Evolutionary conservation across 2,888 invertebrate species (phyloP), one percentile per base, ranked within the genome.

Genomic region (Chloroclysta siterata): DNA sequence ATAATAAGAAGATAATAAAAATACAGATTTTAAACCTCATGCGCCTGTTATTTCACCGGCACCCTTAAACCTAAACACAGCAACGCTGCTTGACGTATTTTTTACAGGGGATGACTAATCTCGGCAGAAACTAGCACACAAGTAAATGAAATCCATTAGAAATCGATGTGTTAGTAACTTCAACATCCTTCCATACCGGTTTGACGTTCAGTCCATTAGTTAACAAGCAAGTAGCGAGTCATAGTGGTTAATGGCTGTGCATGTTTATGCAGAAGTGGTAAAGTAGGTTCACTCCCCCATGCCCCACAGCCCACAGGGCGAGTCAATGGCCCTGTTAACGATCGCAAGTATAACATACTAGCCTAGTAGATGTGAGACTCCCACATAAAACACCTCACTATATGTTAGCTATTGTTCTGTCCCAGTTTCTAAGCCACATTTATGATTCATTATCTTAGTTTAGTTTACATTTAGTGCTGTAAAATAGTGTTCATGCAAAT

Each of bases 261-360:
- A 68, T 71, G 74, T 68, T 72, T 74, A 71, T 75, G 76, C 72
- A 78, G 75, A 79, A 77, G 77, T 76, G 83, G 80, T 77, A 76
- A 80, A 82, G 78, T 80, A 75, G 78, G 77, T 77, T 70, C 65
- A 73, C 75, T 71, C 72, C 79, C 22, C 77, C 74, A 75, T 47
- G 53, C 47, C 62, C 47, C 53, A 41, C 33, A 46, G 55, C 62
- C 46, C 53, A 41, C 33, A 46, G 55, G 68, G 72, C 69, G 73
- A 80, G 85, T 84, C 85, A 80, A 82, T 75, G 85, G 81, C 82
- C 84, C 75, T 71, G 72, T 68, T 82, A 81, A 80, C 79, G 81
- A 82, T 76, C 77, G 80, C n/a, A 46, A 14, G 44, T 17, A 52
- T 42, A 53, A 41, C 39, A 53, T 10, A 11, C 39, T 17, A 41